phyloP scores from a whole-genome alignment of 2,888 invertebrate genomes.

The Heliconius sara region DNA sequence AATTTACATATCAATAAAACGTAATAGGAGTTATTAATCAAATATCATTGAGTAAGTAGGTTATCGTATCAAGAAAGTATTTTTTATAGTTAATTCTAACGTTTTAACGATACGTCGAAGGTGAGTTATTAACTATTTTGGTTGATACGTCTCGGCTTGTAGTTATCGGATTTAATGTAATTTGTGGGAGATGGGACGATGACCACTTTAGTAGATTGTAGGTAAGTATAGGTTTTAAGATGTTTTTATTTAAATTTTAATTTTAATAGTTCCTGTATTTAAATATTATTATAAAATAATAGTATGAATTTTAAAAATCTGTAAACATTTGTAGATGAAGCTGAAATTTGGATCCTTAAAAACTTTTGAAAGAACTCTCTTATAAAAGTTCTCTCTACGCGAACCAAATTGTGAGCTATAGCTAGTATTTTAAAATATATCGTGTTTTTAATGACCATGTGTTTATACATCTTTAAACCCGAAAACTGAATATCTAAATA shows the following conservation, averaged over 20 bases:
- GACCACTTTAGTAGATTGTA: not conserved
- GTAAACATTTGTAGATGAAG: too few species aligned
- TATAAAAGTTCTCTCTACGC: too few species aligned
- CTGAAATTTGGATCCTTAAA: too few species aligned
- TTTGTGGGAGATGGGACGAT: not conserved
- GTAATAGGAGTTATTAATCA: slow-evolving; percentile 17
- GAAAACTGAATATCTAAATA: not conserved
- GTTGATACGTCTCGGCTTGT: slow-evolving; percentile 1
- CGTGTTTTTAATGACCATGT: not conserved
- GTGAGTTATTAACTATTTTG: slow-evolving; percentile 18
- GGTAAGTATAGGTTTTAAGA: not conserved
- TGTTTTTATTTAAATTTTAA: too few species aligned
- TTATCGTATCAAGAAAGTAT: slow-evolving; percentile 18
- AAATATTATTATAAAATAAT: too few species aligned
- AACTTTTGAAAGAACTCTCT: too few species aligned
- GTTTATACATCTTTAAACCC: not conserved
- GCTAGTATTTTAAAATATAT: not conserved
- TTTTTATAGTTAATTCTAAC: slow-evolving; percentile 19
- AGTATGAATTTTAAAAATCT: too few species aligned
- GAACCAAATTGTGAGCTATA: too few species aligned
- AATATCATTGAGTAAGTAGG: not conserved
- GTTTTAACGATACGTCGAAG: not conserved
- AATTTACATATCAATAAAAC: slow-evolving; percentile 22
- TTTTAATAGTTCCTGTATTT: too few species aligned
- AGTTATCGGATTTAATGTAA: slow-evolving; percentile 15